Percentiles rank a stretch among this genome's conserved stretches.
Conservation (phyloP, 1,140 invertebrate genomes). For the Mya arenaria region DNA sequence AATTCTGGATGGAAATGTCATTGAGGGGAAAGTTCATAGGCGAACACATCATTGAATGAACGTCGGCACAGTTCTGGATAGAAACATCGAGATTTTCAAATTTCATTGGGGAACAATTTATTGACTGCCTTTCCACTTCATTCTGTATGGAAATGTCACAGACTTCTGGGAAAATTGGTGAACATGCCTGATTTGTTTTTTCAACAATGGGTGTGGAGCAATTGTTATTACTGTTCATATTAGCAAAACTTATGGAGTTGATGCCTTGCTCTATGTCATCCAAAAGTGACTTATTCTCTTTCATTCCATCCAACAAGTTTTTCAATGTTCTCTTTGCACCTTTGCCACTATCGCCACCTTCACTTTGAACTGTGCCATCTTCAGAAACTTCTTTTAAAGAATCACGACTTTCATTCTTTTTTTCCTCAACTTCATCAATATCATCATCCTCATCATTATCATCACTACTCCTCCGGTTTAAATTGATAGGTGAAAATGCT, state of each 20-base stretch:
- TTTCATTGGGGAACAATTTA: conserved; percentile 33
- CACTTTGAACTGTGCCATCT: background rate
- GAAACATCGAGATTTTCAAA: background rate
- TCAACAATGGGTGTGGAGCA: background rate
- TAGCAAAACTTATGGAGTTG: background rate
- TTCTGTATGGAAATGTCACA: conserved; percentile 36
- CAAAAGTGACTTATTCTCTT: background rate
- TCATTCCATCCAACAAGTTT: background rate
- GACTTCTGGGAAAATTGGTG: background rate
- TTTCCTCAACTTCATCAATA: background rate
- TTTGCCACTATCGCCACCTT: background rate
- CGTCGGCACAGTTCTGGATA: conserved; percentile 25
- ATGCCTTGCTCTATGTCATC: background rate
- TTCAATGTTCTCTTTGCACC: background rate
- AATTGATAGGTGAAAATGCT: too few species aligned
- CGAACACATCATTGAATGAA: background rate
- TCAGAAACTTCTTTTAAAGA: background rate
- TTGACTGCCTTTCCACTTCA: conserved; percentile 16
- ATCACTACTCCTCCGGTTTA: background rate
- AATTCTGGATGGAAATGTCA: conserved; percentile 25
- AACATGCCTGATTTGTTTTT: background rate
- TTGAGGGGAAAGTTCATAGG: background rate
- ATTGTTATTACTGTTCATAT: background rate
- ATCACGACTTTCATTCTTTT: background rate
- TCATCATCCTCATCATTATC: background rate